Conservation (phyloP, 2,888 invertebrate species). For the Drosophila maculinotata region DNA sequence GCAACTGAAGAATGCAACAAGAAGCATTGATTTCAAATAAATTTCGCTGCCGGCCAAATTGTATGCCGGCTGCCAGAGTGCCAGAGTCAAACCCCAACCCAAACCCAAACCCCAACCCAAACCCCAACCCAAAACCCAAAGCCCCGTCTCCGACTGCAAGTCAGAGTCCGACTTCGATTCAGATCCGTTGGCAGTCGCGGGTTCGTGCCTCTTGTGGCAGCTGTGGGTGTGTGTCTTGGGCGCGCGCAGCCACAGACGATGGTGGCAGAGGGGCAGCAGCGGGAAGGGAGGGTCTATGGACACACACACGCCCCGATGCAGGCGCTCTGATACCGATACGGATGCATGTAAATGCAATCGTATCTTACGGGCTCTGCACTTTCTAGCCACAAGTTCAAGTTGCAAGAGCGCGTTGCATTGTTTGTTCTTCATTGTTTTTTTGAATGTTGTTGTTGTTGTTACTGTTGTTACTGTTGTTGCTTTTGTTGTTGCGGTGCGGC, state of each 20-base stretch:
- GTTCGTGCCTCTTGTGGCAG: slow-evolving; percentile 74
- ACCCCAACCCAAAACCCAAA: too few relatives aligned
- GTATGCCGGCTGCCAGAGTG: slow-evolving; percentile 74
- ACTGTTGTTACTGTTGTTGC: slow-evolving; percentile 31
- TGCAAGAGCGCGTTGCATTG: slow-evolving; percentile 76
- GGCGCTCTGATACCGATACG: slow-evolving; percentile 77
- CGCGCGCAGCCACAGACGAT: slow-evolving; percentile 48
- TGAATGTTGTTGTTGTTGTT: slow-evolving; percentile 24
- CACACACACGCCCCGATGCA: slow-evolving; percentile 76
- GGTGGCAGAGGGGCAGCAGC: slow-evolving; percentile 1
- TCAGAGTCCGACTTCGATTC: slow-evolving; percentile 4
- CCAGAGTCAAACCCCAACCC: slow-evolving; percentile 20
- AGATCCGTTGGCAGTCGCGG: slow-evolving; percentile 32
- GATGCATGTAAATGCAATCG: slow-evolving; percentile 82
- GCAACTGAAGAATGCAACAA: slow-evolving; percentile 80
- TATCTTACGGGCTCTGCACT: slow-evolving; percentile 82
- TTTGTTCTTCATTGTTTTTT: slow-evolving; percentile 78
- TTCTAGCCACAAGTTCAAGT: slow-evolving; percentile 81
- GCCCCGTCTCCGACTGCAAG: slow-evolving; percentile 8
- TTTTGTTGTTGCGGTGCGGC: slow-evolving; percentile 66
- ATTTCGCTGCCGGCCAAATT: slow-evolving; percentile 82
- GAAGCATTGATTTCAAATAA: slow-evolving; percentile 83
- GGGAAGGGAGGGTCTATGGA: not conserved
- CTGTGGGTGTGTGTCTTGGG: slow-evolving; percentile 74
- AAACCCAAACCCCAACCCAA: slow-evolving; percentile 15